phyloP scores from a whole-genome alignment of 2,797 vertebrate genomes.

The Labroides dimidiatus region DNA sequence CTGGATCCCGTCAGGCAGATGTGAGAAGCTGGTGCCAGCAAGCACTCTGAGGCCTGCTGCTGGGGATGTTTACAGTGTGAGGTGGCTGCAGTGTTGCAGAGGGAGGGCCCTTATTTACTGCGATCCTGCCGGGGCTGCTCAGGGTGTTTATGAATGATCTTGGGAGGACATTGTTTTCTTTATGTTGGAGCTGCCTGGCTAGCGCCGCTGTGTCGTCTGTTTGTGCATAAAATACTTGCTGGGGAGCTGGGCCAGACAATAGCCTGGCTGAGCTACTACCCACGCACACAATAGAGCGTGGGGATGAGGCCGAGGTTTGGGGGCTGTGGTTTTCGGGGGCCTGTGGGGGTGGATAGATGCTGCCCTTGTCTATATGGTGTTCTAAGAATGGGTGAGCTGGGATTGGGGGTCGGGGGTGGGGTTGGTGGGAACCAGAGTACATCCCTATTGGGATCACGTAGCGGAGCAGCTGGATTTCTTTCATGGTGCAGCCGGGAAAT shows the following conservation, averaged over 20 bases:
- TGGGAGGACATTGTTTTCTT: constrained; percentile 83
- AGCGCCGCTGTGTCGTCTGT: constrained; percentile 81
- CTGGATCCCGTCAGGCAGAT: constrained; percentile 72
- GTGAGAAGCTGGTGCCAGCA: constrained; percentile 68
- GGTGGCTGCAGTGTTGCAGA: constrained; percentile 44
- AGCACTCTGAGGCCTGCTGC: constrained; percentile 49
- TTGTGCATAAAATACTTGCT: constrained; percentile 83
- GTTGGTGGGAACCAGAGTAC: constrained; percentile 81
- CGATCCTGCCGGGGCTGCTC: constrained; percentile 53
- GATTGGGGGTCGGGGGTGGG: constrained; percentile 69
- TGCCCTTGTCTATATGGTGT: constrained; percentile 73
- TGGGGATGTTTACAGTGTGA: constrained; percentile 65
- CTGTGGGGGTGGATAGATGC: constrained; percentile 70
- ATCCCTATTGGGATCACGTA: constrained; percentile 80
- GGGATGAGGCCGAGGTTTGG: constrained; percentile 81
- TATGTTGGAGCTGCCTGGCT: constrained; percentile 78
- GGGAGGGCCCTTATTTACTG: constrained; percentile 76
- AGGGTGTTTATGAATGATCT: constrained; percentile 78
- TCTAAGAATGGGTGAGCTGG: constrained; percentile 73
- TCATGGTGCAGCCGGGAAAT: constrained; percentile 83
- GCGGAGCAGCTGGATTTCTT: constrained; percentile 86
- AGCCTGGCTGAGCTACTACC: constrained; percentile 83
- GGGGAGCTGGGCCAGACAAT: constrained; percentile 83
- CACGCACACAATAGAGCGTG: constrained; percentile 82
- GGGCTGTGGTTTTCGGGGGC: constrained; percentile 74